Evolutionary conservation across 2,888 invertebrate species (phyloP), one percentile per base, ranked within the genome.

Genomic region (Automeris io): DNA sequence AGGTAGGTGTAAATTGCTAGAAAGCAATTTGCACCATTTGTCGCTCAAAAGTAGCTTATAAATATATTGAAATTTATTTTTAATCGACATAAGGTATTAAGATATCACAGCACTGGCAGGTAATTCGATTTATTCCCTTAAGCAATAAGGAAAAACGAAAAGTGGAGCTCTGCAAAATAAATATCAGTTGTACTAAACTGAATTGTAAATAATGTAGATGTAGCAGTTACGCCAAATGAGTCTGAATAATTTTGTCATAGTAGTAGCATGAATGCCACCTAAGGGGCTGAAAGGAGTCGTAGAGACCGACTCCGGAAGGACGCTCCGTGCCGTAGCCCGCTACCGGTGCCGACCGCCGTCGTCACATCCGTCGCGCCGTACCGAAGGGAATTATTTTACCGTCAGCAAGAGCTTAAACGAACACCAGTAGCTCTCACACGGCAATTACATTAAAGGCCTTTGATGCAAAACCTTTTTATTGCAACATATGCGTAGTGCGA

Each of bases 361-460:
- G 61, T 66, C 65, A 57, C 66, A 57, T 73, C 72, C 70, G 63
- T 56, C 57, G 50, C 70, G 63, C 57, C 57, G 50, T 52, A 57
- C 55, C 53, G 51, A 57, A 56, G 59, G 59, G 59, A 70, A 68
- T 70, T 68, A 70, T 70, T 73, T 67, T 68, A 70, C 65, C 61
- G 70, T 62, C 54, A 64, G 56, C 52, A 55, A 55, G 54, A 61
- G 57, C 58, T 60, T 53, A 57, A 50, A 56, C 47, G 35, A 51
- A 43, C 45, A 49, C 42, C 18, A 38, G 26, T 26, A 26, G 26
- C 34, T 34, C 18, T 53, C 49, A 54, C 57, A 58, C 49, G 45
- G 49, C 68, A 69, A 70, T 71, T 70, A 66, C 64, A 68, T 62
- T 65, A 61, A 59, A 49, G 46, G 49, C 56, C 55, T 67, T 65